Percentiles rank a stretch among this genome's conserved stretches.
phyloP scores from a whole-genome alignment of 2,797 vertebrate species.

The Rhabdophis nuchalis region DNA sequence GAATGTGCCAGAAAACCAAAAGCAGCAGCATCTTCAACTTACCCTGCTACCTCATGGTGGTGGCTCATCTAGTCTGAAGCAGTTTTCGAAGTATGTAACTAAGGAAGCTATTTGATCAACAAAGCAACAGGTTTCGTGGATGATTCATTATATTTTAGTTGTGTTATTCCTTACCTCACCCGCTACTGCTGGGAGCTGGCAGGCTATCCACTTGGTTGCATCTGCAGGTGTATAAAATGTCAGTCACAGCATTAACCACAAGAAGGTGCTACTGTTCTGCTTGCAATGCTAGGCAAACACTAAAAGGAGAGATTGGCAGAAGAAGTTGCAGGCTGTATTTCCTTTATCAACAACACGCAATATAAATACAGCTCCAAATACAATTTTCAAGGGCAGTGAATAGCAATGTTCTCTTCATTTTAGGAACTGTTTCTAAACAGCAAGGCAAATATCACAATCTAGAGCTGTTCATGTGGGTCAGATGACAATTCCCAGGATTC shows the following conservation, averaged over 20 bases:
- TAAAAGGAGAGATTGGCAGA: background rate
- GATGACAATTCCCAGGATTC: background rate
- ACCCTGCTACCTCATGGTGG: conserved; percentile 42
- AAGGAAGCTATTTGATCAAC: conserved; percentile 70
- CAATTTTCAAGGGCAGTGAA: background rate
- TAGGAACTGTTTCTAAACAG: background rate
- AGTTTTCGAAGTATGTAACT: conserved; percentile 65
- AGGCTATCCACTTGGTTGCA: conserved; percentile 67
- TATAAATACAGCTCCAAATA: background rate
- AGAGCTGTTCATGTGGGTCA: background rate
- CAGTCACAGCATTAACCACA: conserved; percentile 47
- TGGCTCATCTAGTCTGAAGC: conserved; percentile 59
- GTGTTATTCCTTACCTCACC: conserved; percentile 68
- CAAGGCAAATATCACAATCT: background rate
- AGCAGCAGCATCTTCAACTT: background rate
- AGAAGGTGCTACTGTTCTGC: conserved; percentile 45
- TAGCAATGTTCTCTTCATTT: background rate
- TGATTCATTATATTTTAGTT: conserved; percentile 66
- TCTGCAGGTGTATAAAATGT: conserved; percentile 61
- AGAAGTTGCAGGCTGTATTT: background rate
- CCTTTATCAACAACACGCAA: background rate
- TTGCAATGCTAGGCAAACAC: background rate
- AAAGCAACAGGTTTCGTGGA: conserved; percentile 65
- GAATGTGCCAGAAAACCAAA: background rate
- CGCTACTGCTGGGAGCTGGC: conserved; percentile 54